A percentile compares a stretch with the other conserved stretches of the same genome.
Conservation (phyloP, 2,113 vertebrate genomes). For the Neopipo cinnamomea region DNA sequence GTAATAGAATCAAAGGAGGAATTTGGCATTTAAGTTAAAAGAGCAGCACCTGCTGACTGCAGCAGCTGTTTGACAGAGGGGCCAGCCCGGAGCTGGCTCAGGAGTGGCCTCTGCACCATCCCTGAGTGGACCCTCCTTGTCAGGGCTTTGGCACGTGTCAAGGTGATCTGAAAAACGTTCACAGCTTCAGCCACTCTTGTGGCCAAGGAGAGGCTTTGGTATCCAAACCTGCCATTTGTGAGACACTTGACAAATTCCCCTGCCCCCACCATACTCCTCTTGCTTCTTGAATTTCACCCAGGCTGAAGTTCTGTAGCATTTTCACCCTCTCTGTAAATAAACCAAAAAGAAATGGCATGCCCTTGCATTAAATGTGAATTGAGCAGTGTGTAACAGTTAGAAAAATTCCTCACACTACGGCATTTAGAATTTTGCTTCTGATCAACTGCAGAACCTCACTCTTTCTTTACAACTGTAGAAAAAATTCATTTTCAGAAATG, state of each 20-base stretch:
- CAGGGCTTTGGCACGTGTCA: background rate
- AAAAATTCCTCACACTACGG: background rate
- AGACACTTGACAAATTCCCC: background rate
- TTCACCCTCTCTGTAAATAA: slow-evolving; percentile 46
- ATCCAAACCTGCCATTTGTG: background rate
- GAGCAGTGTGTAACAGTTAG: background rate
- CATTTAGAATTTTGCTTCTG: background rate
- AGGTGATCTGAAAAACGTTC: background rate
- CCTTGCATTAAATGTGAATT: slow-evolving; percentile 27
- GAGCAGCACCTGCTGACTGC: background rate
- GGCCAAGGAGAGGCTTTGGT: background rate
- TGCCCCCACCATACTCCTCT: background rate
- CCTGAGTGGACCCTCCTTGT: background rate
- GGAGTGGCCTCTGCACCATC: background rate
- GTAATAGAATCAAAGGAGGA: background rate
- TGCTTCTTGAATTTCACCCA: background rate
- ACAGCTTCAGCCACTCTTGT: background rate
- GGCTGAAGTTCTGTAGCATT: slow-evolving; percentile 2
- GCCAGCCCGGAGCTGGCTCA: background rate
- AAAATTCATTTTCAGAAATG: background rate
- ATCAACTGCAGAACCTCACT: background rate
- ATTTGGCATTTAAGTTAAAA: background rate
- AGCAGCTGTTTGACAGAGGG: background rate
- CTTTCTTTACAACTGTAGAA: background rate
- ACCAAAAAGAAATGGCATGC: slow-evolving; percentile 28